phyloP scores from a whole-genome alignment of 2,797 vertebrate genomes.

The Diplodus puntazzo region DNA sequence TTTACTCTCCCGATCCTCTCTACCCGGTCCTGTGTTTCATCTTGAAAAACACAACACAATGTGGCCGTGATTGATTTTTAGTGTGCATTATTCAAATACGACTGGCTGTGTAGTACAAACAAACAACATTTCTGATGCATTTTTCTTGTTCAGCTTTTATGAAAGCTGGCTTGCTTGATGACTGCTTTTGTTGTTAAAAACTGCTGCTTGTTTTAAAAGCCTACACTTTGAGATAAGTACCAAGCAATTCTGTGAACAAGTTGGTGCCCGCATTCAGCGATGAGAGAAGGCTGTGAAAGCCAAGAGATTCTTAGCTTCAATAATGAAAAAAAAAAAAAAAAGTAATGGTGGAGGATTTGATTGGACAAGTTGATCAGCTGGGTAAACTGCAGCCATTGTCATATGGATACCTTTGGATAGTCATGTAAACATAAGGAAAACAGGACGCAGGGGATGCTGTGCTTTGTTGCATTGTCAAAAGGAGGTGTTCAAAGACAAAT shows the following conservation, averaged over 20 bases:
- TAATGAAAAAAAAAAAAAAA: background rate
- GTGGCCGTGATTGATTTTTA: constrained; percentile 30
- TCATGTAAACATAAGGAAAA: background rate
- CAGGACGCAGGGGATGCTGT: background rate
- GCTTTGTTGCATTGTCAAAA: background rate
- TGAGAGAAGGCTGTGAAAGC: constrained; percentile 36
- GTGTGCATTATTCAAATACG: constrained; percentile 37
- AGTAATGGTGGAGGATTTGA: constrained; percentile 22
- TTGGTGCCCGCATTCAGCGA: constrained; percentile 45
- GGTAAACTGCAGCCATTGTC: constrained; percentile 27
- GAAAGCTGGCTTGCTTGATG: constrained; percentile 36
- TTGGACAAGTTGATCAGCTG: constrained; percentile 18
- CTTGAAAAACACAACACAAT: constrained; percentile 24
- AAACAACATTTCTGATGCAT: constrained; percentile 22
- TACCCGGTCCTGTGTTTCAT: background rate
- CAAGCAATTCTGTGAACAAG: constrained; percentile 37
- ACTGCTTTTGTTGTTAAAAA: constrained; percentile 52
- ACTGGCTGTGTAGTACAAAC: constrained; percentile 6
- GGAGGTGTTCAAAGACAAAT: accelerated
- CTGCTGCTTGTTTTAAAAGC: constrained; percentile 54
- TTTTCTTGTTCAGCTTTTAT: constrained; percentile 36
- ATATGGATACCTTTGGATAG: background rate
- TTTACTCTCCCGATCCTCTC: background rate
- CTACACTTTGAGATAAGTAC: constrained; percentile 62
- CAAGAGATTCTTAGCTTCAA: constrained; percentile 28